Percentiles rank a stretch among this genome's conserved stretches.
These are phyloP conservation scores for Penaeus chinensis DNA, from an alignment of 1,140 invertebrate species.

Conservation along the genomic window DNA sequence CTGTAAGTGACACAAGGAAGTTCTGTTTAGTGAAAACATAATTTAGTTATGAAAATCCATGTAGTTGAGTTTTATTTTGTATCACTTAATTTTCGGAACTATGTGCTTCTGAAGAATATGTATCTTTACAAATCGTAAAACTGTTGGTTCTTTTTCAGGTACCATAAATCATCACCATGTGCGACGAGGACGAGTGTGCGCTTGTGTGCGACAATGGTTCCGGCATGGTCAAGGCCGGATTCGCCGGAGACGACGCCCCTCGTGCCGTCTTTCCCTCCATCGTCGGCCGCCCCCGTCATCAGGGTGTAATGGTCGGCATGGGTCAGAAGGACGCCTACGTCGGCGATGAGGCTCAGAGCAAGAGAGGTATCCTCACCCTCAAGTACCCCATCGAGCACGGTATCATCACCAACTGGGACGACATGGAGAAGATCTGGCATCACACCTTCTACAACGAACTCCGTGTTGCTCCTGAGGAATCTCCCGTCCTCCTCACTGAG, in stretches of 20 bases:
- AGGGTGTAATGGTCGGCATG: slow-evolving; percentile 94
- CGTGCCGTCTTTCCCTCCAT: slow-evolving; percentile 91
- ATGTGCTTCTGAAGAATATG: no score
- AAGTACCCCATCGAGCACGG: slow-evolving; percentile 96
- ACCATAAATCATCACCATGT: no score
- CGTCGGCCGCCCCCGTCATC: slow-evolving; percentile 74
- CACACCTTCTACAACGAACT: slow-evolving; percentile 96
- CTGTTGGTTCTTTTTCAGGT: no score
- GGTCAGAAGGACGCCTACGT: slow-evolving; percentile 92
- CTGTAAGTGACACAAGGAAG: no score
- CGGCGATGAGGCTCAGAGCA: slow-evolving; percentile 93
- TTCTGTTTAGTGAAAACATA: no score
- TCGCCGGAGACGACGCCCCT: slow-evolving; percentile 88
- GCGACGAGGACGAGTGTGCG: background rate
- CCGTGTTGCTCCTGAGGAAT: slow-evolving; percentile 93
- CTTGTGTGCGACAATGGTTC: slow-evolving; percentile 73
- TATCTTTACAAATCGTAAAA: no score
- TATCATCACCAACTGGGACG: slow-evolving; percentile 96
- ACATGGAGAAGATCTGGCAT: slow-evolving; percentile 98
- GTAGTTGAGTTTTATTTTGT: no score
- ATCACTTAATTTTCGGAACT: no score
- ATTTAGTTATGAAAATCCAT: no score
- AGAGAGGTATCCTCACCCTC: slow-evolving; percentile 90
- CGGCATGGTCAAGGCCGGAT: slow-evolving; percentile 78
- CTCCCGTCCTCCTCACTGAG: slow-evolving; percentile 87